Percentiles rank a stretch among this genome's conserved stretches.
These are phyloP conservation scores for Channallabes apus DNA, from an alignment of 2,797 vertebrate species.

Conservation along the genomic window DNA sequence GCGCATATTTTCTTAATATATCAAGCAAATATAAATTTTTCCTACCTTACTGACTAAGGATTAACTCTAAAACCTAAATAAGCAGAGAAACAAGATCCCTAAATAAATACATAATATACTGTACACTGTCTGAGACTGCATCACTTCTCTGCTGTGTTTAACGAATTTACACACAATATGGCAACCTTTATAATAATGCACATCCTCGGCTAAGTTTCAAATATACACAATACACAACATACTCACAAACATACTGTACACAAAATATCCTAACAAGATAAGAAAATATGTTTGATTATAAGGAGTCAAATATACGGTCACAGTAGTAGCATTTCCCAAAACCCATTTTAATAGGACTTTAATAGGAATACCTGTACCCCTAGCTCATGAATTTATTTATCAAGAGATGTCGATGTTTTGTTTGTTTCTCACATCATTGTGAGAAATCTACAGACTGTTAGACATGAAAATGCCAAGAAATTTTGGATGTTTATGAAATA, in stretches of 20 bases:
- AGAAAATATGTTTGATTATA: background rate
- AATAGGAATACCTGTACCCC: background rate
- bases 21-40: background rate
- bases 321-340: background rate
- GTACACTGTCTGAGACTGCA: background rate
- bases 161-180: background rate
- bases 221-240: background rate
- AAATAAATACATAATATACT: background rate
- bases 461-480: background rate
- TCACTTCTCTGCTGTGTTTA: too few species aligned
- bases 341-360: too few species aligned
- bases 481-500: background rate
- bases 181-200: background rate
- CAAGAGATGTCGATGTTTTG: background rate
- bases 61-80: background rate
- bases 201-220: background rate
- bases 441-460: background rate
- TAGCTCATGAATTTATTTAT: background rate
- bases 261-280: background rate
- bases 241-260: background rate
- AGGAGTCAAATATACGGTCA: background rate
- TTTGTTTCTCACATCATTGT: background rate
- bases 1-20: constrained; percentile 1
- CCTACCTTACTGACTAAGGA: background rate
- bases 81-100: background rate